Evolutionary conservation across 2,888 invertebrate species (phyloP), one percentile per base, ranked within the genome.

Genomic region (Drosophila acutilabella): DNA sequence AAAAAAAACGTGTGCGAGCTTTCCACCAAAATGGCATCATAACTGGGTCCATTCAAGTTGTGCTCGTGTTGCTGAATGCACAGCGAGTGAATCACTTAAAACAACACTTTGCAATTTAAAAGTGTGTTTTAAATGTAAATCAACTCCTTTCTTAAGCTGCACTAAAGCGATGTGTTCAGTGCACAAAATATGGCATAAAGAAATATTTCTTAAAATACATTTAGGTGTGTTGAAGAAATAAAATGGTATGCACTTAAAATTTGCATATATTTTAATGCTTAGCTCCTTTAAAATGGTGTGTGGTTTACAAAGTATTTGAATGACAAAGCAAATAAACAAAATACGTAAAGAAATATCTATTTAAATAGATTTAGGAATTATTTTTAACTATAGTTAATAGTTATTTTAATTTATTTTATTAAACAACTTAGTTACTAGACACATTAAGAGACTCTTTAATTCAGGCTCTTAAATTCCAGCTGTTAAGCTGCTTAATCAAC

Each of bases 1-100:
- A 30, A 47, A 4, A 8, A 26, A 13, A 23, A 45, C 10, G 6
- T n/a, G 26, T 13, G 3, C 23, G 2, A 26, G 42, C 54, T 33
- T 42, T 42, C 7, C 52, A 26, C 52, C 40, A 41, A 52, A 52
- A 52, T 52, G 52, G 40, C 52, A 40, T 26, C 40, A 16, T 41
- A 54, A 42, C 53, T 54, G 54, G n/a, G 33, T 44, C 30, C 54
- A 54, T 54, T 54, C 18, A 33, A 44, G 54, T 20, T 36, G 30
- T 18, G n/a, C 18, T 42, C 30, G 18, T 26, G 26, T 30, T 42
- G 16, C 16, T 53, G 53, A 52, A 14, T 41, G 14, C 23, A 26
- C 14, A 18, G 16, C 4, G 11, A 30, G 41, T 53, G 41, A 33
- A 42, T 42, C 53, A 54, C 53, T 54, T 18, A n/a, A 54, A 42